Conservation (phyloP, 2,888 invertebrate species). For the Rhorus exstirpatorius region DNA sequence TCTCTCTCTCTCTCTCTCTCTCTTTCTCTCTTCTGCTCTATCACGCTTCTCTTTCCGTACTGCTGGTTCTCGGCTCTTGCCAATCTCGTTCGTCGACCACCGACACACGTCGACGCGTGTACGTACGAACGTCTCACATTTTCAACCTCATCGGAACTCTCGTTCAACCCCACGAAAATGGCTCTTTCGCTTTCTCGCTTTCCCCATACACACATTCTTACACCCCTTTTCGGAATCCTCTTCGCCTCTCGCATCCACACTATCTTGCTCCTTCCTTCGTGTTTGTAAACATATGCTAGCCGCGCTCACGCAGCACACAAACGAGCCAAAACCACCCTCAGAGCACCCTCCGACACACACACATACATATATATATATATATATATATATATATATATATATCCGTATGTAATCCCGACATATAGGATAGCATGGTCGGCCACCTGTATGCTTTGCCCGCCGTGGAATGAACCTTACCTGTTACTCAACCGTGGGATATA, state of each 20-base stretch:
- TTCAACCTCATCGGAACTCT: constrained; percentile 37
- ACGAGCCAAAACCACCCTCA: constrained; percentile 57
- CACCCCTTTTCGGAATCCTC: neutral
- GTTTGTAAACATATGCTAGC: constrained; percentile 79
- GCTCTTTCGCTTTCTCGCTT: constrained; percentile 15
- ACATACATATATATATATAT: constrained; percentile 54
- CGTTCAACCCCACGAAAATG: constrained; percentile 58
- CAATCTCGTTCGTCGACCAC: constrained; percentile 53
- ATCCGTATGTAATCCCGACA: constrained; percentile 62
- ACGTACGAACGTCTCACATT: constrained; percentile 31
- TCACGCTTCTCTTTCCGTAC: constrained; percentile 21
- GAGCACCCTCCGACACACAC: constrained; percentile 54
- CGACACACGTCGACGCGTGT: constrained; percentile 14
- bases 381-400: constrained; percentile 56
- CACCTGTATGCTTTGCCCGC: constrained; percentile 85
- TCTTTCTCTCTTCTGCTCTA: constrained; percentile 35
- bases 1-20: constrained; percentile 43
- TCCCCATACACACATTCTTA: constrained; percentile 41
- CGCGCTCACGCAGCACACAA: constrained; percentile 57
- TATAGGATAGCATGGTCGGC: constrained; percentile 81
- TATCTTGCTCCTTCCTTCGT: constrained; percentile 65
- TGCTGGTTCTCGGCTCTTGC: constrained; percentile 20
- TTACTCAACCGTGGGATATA: constrained; percentile 80
- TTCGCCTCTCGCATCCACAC: constrained; percentile 14
- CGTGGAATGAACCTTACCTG: constrained; percentile 85